Evolutionary conservation across 2,113 vertebrate genomes (phyloP).

Genomic region (Tragelaphus buxtoni): DNA sequence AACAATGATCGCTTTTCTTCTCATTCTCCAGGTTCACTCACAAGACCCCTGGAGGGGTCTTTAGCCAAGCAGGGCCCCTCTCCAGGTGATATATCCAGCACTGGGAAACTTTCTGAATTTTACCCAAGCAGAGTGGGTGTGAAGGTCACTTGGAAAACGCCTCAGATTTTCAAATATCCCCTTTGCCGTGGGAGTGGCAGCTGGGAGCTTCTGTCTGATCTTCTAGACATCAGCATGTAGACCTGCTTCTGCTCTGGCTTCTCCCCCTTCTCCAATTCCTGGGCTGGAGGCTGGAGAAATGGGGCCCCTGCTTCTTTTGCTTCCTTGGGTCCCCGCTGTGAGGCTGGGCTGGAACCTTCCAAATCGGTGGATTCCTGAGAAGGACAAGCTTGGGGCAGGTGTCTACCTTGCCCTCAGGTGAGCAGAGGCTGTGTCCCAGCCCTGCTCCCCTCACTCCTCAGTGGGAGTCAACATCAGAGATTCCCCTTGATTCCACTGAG

Average conservation of each 20-base stretch:
- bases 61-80: neutral
- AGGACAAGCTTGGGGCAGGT: neutral
- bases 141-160: neutral
- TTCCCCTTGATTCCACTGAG: neutral
- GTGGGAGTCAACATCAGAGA: neutral
- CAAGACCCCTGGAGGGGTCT: rapidly evolving
- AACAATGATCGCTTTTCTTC: too few relatives aligned
- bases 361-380: neutral
- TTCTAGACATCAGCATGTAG: rapidly evolving
- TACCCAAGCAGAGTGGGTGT: neutral
- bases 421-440: neutral
- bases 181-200: neutral
- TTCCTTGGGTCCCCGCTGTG: neutral
- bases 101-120: neutral
- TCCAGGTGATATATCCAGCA: neutral
- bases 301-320: neutral
- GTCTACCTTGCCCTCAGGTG: neutral
- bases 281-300: neutral
- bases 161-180: neutral
- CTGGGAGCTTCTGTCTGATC: neutral
- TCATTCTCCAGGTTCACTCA: too few relatives aligned
- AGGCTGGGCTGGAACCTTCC: neutral
- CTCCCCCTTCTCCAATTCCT: neutral
- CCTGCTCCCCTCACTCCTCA: neutral
- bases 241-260: neutral